Evolutionary conservation across 2,888 invertebrate genomes (phyloP), one percentile per base, ranked within the genome.

Genomic region (Meteorus cinctellus): DNA sequence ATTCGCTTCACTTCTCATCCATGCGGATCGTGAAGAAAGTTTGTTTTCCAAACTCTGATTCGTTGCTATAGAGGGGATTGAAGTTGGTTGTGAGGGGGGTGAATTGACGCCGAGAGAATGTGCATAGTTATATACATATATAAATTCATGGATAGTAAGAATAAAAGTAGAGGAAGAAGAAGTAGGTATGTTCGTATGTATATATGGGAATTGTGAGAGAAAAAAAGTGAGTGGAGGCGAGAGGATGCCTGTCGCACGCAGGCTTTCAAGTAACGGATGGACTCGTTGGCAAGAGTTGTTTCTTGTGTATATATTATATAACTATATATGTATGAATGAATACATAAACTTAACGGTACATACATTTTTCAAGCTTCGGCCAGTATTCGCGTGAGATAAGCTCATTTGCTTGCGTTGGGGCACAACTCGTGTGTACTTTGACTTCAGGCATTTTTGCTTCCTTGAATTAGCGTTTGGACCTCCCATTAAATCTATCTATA

Each of bases 251-350:
- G 76, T 79, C 81, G 75, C 78, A 81, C 79, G 79, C 78, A 80
- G 79, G 78, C 79, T 81, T 81, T 78, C 79, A 79, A 79, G 79
- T 80, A 81, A 81, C 79, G 79, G 78, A 81, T 81, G 79, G 77
- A 81, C 77, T 80, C 76, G 69, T 74, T 76, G 76, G 76, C n/a
- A 78, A 77, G 31, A 77, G 70, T 77, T 78, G 59, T 65, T 65
- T 36, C 34, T 19, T 59, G 36, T 16, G 4, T 29, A 2, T n/a
- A 31, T 8, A 41, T 41, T 41, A 12, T 41, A 41, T 41, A 41
- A 41, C 41, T 41, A 41, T 41, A 41, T 41, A 41, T 41, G 2
- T 10, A 41, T 12, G 12, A 12, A 41, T 41, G 41, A 41, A 41
- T 41, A 41, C 12, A 41, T 41, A 41, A 12, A 41, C 41, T 41